Conservation (phyloP, 2,888 invertebrate genomes). For the Amblyjoppa fuscipennis region DNA sequence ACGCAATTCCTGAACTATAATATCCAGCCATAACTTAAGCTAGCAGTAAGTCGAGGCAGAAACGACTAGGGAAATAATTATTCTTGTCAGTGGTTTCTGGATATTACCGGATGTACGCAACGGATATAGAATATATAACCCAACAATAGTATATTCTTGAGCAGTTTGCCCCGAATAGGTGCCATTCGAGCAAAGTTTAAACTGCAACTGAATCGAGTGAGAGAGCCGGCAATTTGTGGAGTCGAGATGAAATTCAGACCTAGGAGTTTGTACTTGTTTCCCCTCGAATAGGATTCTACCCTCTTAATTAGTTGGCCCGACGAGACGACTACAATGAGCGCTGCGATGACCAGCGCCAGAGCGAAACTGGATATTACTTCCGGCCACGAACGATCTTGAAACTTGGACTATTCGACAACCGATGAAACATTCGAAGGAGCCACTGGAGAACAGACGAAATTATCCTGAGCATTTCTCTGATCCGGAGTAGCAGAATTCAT, state of each 20-base stretch:
- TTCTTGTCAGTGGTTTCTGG: constrained; percentile 50
- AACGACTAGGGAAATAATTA: constrained; percentile 57
- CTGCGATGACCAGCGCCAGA: constrained; percentile 68
- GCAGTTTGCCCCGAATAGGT: constrained; percentile 73
- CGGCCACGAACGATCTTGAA: constrained; percentile 69
- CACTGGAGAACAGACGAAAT: constrained; percentile 59
- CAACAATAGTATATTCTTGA: constrained; percentile 68
- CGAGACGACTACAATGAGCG: constrained; percentile 63
- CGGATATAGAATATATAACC: constrained; percentile 28
- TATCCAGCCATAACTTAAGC: constrained; percentile 24
- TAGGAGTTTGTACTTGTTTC: constrained; percentile 62
- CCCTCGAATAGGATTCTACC: constrained; percentile 61
- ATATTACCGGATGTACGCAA: constrained; percentile 66
- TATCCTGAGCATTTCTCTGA: constrained; percentile 55
- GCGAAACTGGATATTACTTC: constrained; percentile 64
- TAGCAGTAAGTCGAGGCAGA: constrained; percentile 22
- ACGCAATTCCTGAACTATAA: constrained; percentile 81
- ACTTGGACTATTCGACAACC: constrained; percentile 54
- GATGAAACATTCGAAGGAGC: constrained; percentile 9
- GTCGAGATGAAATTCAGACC: constrained; percentile 39
- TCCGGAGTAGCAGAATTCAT: constrained; percentile 48
- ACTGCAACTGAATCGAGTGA: constrained; percentile 52
- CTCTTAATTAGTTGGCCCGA: constrained; percentile 71
- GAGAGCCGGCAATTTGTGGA: constrained; percentile 36
- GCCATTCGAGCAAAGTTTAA: constrained; percentile 71